Conservation (phyloP, 1,140 invertebrate genomes). For the Babylonia areolata region DNA sequence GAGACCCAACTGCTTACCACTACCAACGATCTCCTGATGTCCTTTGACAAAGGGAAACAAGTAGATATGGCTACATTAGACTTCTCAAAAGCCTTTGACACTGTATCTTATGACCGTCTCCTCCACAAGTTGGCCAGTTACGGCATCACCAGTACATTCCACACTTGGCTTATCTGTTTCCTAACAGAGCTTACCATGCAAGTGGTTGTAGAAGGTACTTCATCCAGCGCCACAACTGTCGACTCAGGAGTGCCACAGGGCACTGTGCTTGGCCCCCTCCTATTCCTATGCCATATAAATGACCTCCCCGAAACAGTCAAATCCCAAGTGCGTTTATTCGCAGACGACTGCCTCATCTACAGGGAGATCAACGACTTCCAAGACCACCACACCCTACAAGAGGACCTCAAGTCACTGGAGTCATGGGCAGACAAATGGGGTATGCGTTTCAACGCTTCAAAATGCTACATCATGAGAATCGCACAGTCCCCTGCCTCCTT, state of each 20-base stretch:
- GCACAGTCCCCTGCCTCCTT: too few relatives aligned
- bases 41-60: conserved; percentile 29
- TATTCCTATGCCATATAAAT: too few relatives aligned
- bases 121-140: conserved; percentile 48
- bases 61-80: conserved; percentile 46
- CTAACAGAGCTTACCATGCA: conserved; percentile 40
- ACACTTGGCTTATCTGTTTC: conserved; percentile 43
- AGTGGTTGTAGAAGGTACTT: conserved; percentile 42
- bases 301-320: too few relatives aligned
- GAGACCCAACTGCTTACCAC: conserved; percentile 44
- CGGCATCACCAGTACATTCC: conserved; percentile 38
- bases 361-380: too few relatives aligned
- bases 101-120: conserved; percentile 44
- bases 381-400: too few relatives aligned
- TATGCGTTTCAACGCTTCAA: too few relatives aligned
- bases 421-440: too few relatives aligned
- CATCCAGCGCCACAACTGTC: neutral
- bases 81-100: conserved; percentile 52
- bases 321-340: too few relatives aligned
- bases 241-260: conserved; percentile 42
- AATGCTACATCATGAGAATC: too few relatives aligned
- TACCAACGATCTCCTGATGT: conserved; percentile 21
- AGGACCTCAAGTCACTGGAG: too few relatives aligned
- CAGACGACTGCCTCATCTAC: too few relatives aligned
- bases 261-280: conserved; percentile 27